These are phyloP conservation scores for Luffia ferchaultella DNA, from an alignment of 2,888 invertebrate species.

Conservation along the genomic window DNA sequence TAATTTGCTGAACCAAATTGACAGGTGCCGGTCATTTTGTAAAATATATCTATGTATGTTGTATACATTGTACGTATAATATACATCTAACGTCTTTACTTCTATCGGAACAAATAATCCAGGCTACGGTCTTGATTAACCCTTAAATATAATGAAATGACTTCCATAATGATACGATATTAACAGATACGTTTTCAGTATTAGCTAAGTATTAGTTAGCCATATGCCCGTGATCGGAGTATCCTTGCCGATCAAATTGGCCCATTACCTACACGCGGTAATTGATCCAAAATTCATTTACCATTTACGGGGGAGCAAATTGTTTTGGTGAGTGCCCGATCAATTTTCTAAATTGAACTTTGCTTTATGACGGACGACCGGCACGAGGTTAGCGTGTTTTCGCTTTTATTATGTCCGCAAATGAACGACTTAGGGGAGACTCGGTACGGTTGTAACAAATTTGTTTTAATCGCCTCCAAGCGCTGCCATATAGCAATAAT, in stretches of 20 bases:
- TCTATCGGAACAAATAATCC: not conserved
- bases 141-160: not conserved
- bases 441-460: no score
- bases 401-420: no score
- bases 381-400: not conserved
- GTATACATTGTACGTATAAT: no score
- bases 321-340: conserved; percentile 50
- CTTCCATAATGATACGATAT: conserved; percentile 3
- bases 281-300: conserved; percentile 44
- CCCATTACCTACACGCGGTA: conserved; percentile 7
- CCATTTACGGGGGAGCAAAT: conserved; percentile 54
- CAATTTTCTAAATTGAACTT: conserved; percentile 53
- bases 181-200: conserved; percentile 11
- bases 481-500: not conserved
- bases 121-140: not conserved
- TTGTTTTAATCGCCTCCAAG: not conserved
- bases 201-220: conserved; percentile 21
- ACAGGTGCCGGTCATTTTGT: no score
- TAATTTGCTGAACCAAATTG: no score
- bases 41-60: no score
- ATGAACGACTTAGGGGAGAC: not conserved
- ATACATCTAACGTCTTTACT: no score
- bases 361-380: conserved; percentile 16
- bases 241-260: conserved; percentile 1
- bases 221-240: conserved; percentile 22